A percentile compares a stretch with the other conserved stretches of the same genome.
Evolutionary conservation across 2,113 vertebrate species (phyloP).

Genomic region (Rattus rattus): DNA sequence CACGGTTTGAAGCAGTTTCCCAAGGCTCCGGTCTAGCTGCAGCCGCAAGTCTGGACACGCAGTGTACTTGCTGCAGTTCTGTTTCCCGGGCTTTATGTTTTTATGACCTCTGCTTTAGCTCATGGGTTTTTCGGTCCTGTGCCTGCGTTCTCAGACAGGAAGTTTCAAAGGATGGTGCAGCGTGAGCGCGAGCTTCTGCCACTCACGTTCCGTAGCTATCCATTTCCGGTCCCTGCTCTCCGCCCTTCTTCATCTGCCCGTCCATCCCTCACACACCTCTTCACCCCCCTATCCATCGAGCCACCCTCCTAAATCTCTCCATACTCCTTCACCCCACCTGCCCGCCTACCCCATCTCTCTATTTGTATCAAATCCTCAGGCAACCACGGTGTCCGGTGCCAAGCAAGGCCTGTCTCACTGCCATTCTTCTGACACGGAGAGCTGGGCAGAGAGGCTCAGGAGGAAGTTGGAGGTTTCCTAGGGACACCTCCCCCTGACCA

Average conservation of each 20-base stretch:
- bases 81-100: neutral
- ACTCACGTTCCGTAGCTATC: neutral
- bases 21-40: fast-evolving
- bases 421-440: neutral
- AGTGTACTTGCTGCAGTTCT: fast-evolving
- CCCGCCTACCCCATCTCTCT: neutral
- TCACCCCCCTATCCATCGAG: neutral
- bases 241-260: neutral
- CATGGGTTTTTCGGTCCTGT: fast-evolving
- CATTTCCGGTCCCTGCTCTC: no score
- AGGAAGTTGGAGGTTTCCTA: neutral
- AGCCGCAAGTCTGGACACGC: neutral
- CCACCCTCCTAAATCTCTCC: neutral
- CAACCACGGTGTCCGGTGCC: neutral
- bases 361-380: neutral
- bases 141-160: neutral
- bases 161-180: fast-evolving
- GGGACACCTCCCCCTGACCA: neutral
- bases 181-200: neutral
- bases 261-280: neutral
- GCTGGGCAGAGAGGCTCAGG: no score
- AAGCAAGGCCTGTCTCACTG: neutral
- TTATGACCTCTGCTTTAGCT: neutral
- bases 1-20: neutral
- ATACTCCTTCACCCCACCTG: neutral